Evolutionary conservation across 2,888 invertebrate genomes (phyloP), one percentile per base, ranked within the genome.

Genomic region (Gandaritis pyraliata): DNA sequence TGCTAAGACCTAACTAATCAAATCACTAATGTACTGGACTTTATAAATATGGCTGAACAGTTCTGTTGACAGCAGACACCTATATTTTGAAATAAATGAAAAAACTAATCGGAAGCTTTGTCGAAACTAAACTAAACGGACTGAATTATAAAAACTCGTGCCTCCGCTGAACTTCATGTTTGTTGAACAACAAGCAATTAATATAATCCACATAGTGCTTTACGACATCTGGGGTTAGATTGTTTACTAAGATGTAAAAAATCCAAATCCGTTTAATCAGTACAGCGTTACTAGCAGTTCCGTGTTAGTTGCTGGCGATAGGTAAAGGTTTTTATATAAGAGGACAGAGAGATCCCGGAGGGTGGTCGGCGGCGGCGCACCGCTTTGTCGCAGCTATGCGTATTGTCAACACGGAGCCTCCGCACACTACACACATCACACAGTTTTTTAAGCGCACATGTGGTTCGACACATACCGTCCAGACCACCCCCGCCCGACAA

Each of bases 371-470:
- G 72, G 73, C 75, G 73, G 73, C 75, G 71, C 77, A 72, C 61
- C 75, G 81, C 83, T 82, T 82, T 80, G 82, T 79, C 82, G 74
- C 79, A 86, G 86, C 84, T 91, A 90, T 92, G 90, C 88, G 86
- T 82, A 87, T 78, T 90, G 90, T 91, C 91, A 92, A 90, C 89
- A 91, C 78, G 65, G 72, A 72, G 74, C 76, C 83, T 78, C 77
- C 77, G 72, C 81, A 74, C 81, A 83, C 84, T 81, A 76, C 80
- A 82, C 83, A 81, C 79, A 77, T 79, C 79, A 85, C 84, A 87
- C 83, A 82, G 75, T 85, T 88, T 88, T 88, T 89, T 88, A 82
- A 80, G 74, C 80, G 81, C 87, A 85, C 87, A 87, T 86, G 83
- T 87, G 86, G 80, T 81, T 72, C 82, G 77, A 65, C 74, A 71